Conservation (phyloP, 1,140 invertebrate species). For the Sminthurinus signatus region DNA sequence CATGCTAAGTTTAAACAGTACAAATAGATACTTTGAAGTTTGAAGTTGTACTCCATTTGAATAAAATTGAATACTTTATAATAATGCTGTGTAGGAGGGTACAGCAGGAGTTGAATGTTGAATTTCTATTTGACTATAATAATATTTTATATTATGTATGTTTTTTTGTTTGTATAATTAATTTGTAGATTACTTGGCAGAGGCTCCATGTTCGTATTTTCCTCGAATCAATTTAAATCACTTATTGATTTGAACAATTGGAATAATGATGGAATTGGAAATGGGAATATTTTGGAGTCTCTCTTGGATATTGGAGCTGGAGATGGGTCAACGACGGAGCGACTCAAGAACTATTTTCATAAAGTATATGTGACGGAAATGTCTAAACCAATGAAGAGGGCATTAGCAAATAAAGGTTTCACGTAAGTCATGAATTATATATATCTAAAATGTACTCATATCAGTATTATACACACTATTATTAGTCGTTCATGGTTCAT, state of each 20-base stretch:
- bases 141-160: no score
- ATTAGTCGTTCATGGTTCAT: no score
- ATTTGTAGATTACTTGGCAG: constrained; percentile 64
- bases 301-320: constrained; percentile 85
- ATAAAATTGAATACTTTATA: no score
- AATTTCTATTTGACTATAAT: no score
- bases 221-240: constrained; percentile 61
- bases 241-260: constrained; percentile 49
- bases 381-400: constrained; percentile 69
- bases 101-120: no score
- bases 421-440: constrained; percentile 58
- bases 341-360: constrained; percentile 62
- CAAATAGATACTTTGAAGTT: no score
- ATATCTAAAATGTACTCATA: no score
- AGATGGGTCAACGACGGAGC: constrained; percentile 76
- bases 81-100: no score
- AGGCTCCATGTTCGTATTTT: constrained; percentile 91
- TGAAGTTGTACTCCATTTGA: no score
- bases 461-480: no score
- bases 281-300: constrained; percentile 38
- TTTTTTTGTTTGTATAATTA: no score
- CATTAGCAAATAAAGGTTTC: constrained; percentile 64
- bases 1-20: no score
- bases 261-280: constrained; percentile 39
- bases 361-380: constrained; percentile 78